These are phyloP conservation scores for Coenonympha arcania DNA, from an alignment of 2,888 invertebrate species.

Conservation along the genomic window DNA sequence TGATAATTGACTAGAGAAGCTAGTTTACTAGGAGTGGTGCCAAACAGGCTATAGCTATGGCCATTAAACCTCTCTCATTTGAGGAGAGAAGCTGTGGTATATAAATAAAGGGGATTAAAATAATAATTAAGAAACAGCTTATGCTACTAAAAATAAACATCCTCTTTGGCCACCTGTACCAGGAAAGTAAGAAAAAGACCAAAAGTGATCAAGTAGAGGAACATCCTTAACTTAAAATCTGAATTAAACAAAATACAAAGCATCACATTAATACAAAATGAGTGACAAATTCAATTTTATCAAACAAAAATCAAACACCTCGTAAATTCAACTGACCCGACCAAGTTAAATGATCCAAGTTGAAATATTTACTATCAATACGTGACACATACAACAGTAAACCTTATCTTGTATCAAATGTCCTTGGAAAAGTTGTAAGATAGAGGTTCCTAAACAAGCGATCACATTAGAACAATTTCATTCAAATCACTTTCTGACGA, in stretches of 20 bases:
- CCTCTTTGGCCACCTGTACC: no score
- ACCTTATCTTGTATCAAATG: conserved; percentile 12
- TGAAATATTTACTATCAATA: conserved; percentile 44
- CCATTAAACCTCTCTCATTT: no score
- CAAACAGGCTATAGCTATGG: no score
- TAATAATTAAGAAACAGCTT: no score
- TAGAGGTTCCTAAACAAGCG: neutral
- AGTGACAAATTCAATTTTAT: conserved; percentile 19
- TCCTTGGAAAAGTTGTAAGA: conserved; percentile 3
- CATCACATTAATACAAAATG: conserved; percentile 24
- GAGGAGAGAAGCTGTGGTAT: no score
- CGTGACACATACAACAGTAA: conserved; percentile 29
- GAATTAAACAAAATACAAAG: neutral
- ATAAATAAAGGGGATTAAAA: no score
- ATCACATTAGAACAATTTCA: neutral
- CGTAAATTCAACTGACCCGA: conserved; percentile 40
- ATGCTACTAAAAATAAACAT: no score
- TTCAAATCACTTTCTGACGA: neutral
- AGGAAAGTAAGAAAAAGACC: no score
- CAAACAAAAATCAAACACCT: conserved; percentile 34
- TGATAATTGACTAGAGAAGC: no score
- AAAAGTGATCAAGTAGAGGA: neutral
- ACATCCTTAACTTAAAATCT: no score
- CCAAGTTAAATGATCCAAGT: conserved; percentile 44
- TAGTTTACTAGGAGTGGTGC: no score